Evolutionary conservation across 2,888 invertebrate species (phyloP).

Genomic region (Rhyacophila evoluta): DNA sequence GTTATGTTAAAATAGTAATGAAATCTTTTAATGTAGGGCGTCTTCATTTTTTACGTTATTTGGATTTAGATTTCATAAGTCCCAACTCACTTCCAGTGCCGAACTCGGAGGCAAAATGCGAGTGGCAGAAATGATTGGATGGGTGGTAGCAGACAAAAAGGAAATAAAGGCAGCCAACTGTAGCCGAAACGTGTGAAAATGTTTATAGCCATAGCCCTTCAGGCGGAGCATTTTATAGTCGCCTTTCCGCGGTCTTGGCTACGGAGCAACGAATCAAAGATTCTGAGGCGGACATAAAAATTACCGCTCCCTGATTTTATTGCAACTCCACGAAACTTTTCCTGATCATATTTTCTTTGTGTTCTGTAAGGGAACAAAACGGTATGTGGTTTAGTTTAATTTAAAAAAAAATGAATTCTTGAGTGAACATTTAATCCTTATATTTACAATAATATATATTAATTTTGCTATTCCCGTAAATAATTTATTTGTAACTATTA

Average conservation of each 20-base stretch:
- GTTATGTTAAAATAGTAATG: no score
- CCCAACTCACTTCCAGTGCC: neutral
- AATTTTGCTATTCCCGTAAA: no score
- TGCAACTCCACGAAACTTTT: constrained; percentile 28
- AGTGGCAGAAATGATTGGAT: constrained; percentile 41
- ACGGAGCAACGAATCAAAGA: constrained; percentile 41
- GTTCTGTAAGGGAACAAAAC: neutral
- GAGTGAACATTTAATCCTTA: no score
- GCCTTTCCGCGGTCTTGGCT: constrained; percentile 38
- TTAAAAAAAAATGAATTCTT: no score
- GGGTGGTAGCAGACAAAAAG: constrained; percentile 48
- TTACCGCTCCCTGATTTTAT: constrained; percentile 50
- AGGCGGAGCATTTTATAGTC: constrained; percentile 46
- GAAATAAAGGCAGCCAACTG: constrained; percentile 40
- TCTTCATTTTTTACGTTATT: neutral
- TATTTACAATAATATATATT: no score
- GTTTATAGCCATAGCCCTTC: constrained; percentile 48
- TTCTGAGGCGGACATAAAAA: constrained; percentile 51
- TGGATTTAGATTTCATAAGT: constrained; percentile 42
- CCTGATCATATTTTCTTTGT: constrained; percentile 18
- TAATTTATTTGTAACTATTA: no score
- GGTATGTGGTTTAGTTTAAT: neutral
- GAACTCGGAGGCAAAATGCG: constrained; percentile 23
- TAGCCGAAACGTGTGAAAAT: constrained; percentile 50
- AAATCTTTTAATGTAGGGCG: no score